Evolutionary conservation across 37 sponge, comb jelly and placozoan species (phyloP), one percentile per base, ranked within the genome.

Genomic region (Bolinopsis microptera): DNA sequence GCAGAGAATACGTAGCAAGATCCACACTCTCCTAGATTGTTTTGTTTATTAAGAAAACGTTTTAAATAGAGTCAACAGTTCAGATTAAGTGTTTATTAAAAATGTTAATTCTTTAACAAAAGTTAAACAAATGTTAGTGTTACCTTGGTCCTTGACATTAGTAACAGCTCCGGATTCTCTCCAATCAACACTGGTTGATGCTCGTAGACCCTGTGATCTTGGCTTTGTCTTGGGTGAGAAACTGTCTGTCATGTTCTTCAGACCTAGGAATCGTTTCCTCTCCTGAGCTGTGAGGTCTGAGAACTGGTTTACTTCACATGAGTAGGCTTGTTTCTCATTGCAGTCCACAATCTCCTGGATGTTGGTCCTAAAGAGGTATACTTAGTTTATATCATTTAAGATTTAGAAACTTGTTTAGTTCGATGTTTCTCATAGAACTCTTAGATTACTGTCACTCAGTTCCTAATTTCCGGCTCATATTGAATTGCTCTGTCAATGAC

Each of bases 341-440:
- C 90, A 86, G 0, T 38, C 48, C 3, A 86, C 36, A 8, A 86
- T 38, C 9, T 86, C 90, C 30, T 8, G 38, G 38, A 86, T 3
- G 30, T 38, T 86, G 90, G 38, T 26, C 90, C 90, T 86, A 48
- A 86, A 40, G 36, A n/a, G n/a, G n/a, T n/a, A n/a, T n/a, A n/a
- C n/a, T 67, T 67, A 67, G 13, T 22, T 67, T 22, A 67, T 67
- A 67, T 67, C 18, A 21, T 22, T 67, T 67, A 67, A 21, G 68
- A 21, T 21, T 22, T 67, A 67, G 68, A 67, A n/a, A n/a, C n/a
- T n/a, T n/a, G n/a, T n/a, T n/a, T n/a, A n/a, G n/a, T n/a, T n/a
- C n/a, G n/a, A n/a, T n/a, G n/a, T n/a, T n/a, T n/a, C n/a, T n/a
- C n/a, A n/a, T n/a, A n/a, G n/a, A n/a, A n/a, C n/a, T n/a, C n/a